phyloP scores from a whole-genome alignment of 2,888 invertebrate genomes.

The Brenthis hecate region DNA sequence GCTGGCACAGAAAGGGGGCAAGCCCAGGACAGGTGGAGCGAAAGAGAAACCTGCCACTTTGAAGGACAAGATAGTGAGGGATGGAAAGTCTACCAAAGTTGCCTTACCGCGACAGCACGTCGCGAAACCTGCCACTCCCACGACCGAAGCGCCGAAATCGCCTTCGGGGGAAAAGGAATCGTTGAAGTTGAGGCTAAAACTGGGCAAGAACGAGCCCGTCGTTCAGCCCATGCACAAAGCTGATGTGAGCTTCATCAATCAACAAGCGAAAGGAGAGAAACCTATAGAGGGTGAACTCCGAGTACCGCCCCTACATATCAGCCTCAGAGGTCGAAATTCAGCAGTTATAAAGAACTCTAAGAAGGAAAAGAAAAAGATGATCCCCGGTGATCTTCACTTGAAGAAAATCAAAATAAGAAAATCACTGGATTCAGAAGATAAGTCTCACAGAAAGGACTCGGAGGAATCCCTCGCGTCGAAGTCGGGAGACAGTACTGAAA shows the following conservation, averaged over 20 bases:
- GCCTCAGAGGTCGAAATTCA: constrained; percentile 91
- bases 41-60: constrained; percentile 71
- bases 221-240: constrained; percentile 90
- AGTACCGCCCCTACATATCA: constrained; percentile 94
- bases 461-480: constrained; percentile 63
- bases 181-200: constrained; percentile 90
- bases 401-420: constrained; percentile 81
- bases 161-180: constrained; percentile 84
- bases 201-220: constrained; percentile 91
- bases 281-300: constrained; percentile 86
- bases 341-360: constrained; percentile 92
- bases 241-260: constrained; percentile 87
- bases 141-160: constrained; percentile 61
- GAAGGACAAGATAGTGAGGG: constrained; percentile 70
- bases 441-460: constrained; percentile 63
- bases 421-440: constrained; percentile 65
- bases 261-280: constrained; percentile 74
- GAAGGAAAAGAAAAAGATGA: constrained; percentile 84
- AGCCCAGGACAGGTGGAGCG: constrained; percentile 62
- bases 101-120: constrained; percentile 62
- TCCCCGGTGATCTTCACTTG: constrained; percentile 72
- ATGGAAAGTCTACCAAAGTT: constrained; percentile 69
- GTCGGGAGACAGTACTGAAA: constrained; percentile 62
- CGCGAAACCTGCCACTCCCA: constrained; percentile 53
- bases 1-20: constrained; percentile 66